phyloP scores from a whole-genome alignment of 2,888 invertebrate species.

The Antheraea yamamai region DNA sequence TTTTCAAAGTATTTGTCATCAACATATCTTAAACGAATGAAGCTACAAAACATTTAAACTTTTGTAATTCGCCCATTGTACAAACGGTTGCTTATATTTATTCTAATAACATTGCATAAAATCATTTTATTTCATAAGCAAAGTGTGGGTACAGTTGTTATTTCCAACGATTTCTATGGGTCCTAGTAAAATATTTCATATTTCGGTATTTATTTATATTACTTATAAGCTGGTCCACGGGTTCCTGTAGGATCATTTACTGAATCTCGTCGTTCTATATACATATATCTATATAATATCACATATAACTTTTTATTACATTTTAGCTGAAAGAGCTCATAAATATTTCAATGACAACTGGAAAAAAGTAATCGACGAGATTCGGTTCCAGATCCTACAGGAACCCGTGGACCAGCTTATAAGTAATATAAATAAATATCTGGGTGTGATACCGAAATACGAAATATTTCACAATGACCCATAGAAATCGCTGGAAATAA shows the following conservation, averaged over 20 bases:
- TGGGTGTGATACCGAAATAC: neutral
- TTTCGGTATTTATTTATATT: conserved; percentile 1
- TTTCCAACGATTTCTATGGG: neutral
- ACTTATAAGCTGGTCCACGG: neutral
- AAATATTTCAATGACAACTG: too few relatives aligned
- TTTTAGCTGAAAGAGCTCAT: too few relatives aligned
- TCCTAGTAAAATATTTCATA: neutral
- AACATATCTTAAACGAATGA: too few relatives aligned
- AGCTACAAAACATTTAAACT: too few relatives aligned
- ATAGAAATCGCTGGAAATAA: neutral
- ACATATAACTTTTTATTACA: too few relatives aligned
- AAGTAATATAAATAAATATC: neutral
- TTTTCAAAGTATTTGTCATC: too few relatives aligned
- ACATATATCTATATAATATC: too few relatives aligned
- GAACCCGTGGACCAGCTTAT: neutral
- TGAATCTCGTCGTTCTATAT: neutral
- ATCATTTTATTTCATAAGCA: too few relatives aligned
- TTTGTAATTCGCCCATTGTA: too few relatives aligned
- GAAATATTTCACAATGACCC: neutral
- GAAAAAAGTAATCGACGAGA: neutral
- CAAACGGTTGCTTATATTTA: too few relatives aligned
- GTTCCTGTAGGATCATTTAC: neutral
- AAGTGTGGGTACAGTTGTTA: neutral
- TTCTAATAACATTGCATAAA: too few relatives aligned
- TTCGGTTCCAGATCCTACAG: neutral